Evolutionary conservation across 1,140 invertebrate genomes (phyloP).

Genomic region (Copidosoma floridanum): DNA sequence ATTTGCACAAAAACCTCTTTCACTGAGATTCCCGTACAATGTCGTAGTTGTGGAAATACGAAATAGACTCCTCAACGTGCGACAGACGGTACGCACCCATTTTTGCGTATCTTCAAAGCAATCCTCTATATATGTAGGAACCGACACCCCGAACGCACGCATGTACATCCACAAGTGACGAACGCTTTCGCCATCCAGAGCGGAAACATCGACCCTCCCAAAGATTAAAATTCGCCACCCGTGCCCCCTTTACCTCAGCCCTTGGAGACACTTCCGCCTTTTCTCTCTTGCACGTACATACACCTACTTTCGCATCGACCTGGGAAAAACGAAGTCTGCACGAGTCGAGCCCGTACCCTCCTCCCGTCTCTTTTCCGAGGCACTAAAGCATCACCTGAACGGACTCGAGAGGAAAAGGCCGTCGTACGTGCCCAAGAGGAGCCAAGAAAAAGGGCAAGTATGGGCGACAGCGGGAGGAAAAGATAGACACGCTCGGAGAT

Average conservation of each 20-base stretch:
- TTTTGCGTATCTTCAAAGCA: no score
- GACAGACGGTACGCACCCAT: no score
- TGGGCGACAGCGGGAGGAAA: not conserved
- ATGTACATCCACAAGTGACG: no score
- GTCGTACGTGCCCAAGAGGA: not conserved
- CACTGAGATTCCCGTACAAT: no score
- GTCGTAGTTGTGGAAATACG: no score
- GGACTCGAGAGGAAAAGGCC: not conserved
- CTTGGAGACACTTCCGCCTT: not conserved
- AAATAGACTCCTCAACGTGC: no score
- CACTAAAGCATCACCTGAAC: not conserved
- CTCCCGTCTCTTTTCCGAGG: no score
- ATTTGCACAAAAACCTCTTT: no score
- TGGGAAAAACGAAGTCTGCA: no score
- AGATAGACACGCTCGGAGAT: not conserved
- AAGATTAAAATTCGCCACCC: conserved; percentile 18
- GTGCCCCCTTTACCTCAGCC: not conserved
- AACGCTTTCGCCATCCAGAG: not conserved
- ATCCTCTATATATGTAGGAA: no score
- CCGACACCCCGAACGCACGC: no score
- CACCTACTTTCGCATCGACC: not conserved
- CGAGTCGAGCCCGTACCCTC: no score
- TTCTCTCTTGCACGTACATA: not conserved
- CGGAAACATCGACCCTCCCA: not conserved
- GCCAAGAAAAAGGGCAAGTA: not conserved